These are phyloP conservation scores for Sigmodon hispidus DNA, from an alignment of 2,113 vertebrate species.

Conservation along the genomic window DNA sequence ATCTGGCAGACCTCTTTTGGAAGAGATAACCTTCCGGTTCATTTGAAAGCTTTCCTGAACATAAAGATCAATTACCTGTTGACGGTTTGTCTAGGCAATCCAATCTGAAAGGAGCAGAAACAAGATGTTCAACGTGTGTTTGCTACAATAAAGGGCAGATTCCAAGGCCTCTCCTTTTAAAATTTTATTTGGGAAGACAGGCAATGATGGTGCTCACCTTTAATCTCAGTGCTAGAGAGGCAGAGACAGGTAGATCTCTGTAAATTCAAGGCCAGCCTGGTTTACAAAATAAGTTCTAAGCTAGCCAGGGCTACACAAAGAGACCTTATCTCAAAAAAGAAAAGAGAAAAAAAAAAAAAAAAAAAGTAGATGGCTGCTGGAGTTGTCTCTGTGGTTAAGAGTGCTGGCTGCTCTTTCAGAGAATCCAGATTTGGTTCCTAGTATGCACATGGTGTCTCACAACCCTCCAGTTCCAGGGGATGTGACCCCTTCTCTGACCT, in stretches of 20 bases:
- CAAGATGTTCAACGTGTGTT: background rate
- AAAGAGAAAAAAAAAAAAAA: background rate
- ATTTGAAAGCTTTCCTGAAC: background rate
- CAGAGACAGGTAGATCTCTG: background rate
- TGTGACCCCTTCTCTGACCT: background rate
- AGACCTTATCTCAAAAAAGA: background rate
- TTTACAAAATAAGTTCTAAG: background rate
- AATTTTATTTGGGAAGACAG: background rate
- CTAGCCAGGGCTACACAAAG: background rate
- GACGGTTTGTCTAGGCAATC: background rate
- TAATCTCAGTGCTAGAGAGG: background rate
- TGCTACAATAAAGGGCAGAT: background rate
- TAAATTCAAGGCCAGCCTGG: background rate
- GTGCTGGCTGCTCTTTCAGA: background rate
- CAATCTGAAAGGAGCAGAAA: constrained; percentile 17
- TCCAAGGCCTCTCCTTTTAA: background rate
- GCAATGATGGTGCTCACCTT: background rate
- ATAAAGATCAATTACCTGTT: background rate
- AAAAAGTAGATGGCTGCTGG: background rate
- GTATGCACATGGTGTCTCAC: background rate
- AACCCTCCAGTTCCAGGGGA: background rate
- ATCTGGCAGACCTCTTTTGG: background rate
- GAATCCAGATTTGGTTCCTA: background rate
- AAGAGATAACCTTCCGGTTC: background rate
- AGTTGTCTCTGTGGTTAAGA: background rate